Evolutionary conservation across 2,797 vertebrate genomes (phyloP).

Genomic region (Zalophus californianus): DNA sequence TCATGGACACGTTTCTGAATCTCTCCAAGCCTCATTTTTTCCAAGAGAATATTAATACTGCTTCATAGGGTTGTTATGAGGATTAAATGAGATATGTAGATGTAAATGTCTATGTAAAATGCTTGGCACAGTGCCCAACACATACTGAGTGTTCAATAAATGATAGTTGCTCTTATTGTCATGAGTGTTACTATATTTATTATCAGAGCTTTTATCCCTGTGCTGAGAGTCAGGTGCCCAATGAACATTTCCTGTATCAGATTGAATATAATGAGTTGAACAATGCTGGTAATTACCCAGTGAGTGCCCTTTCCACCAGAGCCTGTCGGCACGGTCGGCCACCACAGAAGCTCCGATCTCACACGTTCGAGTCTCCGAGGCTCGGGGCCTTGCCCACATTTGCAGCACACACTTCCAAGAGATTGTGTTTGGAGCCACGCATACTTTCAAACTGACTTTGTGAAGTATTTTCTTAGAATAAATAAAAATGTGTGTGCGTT

Average conservation of each 20-base stretch:
- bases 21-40: constrained; percentile 26
- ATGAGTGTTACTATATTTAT: neutral
- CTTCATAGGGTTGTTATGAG: neutral
- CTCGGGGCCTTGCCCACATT: neutral
- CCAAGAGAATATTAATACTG: neutral
- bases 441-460: constrained; percentile 42
- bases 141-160: constrained; percentile 7
- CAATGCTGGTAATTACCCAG: neutral
- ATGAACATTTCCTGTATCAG: neutral
- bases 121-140: neutral
- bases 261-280: constrained; percentile 45
- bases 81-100: constrained; percentile 47
- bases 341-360: neutral
- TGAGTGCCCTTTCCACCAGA: constrained; percentile 25
- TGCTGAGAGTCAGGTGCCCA: neutral
- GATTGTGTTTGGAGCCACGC: neutral
- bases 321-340: neutral
- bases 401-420: constrained; percentile 47
- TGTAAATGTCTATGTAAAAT: neutral
- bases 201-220: neutral
- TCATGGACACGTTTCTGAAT: neutral
- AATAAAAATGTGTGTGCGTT: constrained; percentile 41
- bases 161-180: neutral
- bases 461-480: constrained; percentile 43
- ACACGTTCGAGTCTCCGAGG: neutral